Percentiles rank a stretch among this genome's conserved stretches.
phyloP scores from a whole-genome alignment of 2,888 invertebrate species.

The Arge pagana region DNA sequence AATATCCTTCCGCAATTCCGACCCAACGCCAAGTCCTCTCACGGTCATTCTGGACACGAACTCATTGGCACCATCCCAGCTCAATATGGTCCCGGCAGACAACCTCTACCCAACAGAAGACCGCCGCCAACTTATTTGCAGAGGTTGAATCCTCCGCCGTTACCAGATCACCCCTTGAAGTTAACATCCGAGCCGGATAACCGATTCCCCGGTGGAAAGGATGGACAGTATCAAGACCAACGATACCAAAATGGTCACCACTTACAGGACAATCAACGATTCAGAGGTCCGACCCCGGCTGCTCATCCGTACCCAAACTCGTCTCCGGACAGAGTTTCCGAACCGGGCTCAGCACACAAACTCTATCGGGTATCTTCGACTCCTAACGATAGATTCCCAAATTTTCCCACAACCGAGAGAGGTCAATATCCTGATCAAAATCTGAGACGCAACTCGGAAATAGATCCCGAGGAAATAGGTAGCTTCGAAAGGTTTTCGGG shows the following conservation, averaged over 20 bases:
- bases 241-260: slow-evolving; percentile 11
- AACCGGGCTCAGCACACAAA: background rate
- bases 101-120: slow-evolving; percentile 5
- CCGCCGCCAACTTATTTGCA: slow-evolving; percentile 56
- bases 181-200: slow-evolving; percentile 15
- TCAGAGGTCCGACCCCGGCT: background rate
- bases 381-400: slow-evolving; percentile 24
- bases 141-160: slow-evolving; percentile 61
- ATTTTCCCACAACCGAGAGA: slow-evolving; percentile 29
- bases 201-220: slow-evolving; percentile 24
- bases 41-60: slow-evolving; percentile 55
- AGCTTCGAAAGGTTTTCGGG: slow-evolving; percentile 40
- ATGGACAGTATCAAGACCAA: slow-evolving; percentile 33
- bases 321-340: slow-evolving; percentile 1
- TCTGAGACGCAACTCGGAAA: slow-evolving; percentile 48
- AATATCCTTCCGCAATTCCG: slow-evolving; percentile 75
- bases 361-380: slow-evolving; percentile 28
- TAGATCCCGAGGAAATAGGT: slow-evolving; percentile 27
- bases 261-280: slow-evolving; percentile 24
- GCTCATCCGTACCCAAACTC: slow-evolving; percentile 4
- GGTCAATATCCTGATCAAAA: slow-evolving; percentile 31
- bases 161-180: slow-evolving; percentile 41
- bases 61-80: slow-evolving; percentile 46
- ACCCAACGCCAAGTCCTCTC: slow-evolving; percentile 67
- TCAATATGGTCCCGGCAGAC: slow-evolving; percentile 26